Evolutionary conservation across 35 echinoderm and acorn worm species (phyloP).

Genomic region (Holothuria glaberrima): DNA sequence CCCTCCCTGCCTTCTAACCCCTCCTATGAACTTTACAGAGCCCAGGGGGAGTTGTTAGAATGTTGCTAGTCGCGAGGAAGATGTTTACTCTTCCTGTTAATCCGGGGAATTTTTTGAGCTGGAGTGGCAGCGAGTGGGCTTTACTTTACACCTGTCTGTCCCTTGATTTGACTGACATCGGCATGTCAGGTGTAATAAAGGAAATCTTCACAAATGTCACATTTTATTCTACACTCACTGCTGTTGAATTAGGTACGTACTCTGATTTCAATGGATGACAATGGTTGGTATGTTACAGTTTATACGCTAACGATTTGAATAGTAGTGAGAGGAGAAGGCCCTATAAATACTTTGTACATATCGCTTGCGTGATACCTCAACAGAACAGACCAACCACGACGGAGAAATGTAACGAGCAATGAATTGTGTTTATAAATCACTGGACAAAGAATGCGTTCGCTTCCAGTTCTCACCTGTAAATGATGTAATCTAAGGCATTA

Average conservation of each 20-base stretch:
- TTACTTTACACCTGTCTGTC: too few relatives aligned
- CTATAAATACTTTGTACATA: slow-evolving; percentile 7
- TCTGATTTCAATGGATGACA: neutral
- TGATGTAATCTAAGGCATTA: slow-evolving; percentile 33
- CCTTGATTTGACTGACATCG: too few relatives aligned
- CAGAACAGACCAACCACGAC: slow-evolving; percentile 16
- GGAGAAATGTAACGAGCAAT: neutral
- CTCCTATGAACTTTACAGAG: too few relatives aligned
- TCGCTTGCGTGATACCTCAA: slow-evolving; percentile 31
- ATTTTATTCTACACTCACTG: too few relatives aligned
- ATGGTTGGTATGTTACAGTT: slow-evolving; percentile 17
- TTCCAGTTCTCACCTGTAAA: slow-evolving; percentile 16
- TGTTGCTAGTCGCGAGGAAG: too few relatives aligned
- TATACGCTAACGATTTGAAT: slow-evolving; percentile 5
- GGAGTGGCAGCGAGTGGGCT: too few relatives aligned
- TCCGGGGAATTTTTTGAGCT: too few relatives aligned
- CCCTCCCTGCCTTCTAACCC: too few relatives aligned
- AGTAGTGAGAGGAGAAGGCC: neutral
- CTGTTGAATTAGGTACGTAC: neutral
- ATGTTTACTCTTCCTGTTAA: too few relatives aligned
- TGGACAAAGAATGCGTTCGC: neutral
- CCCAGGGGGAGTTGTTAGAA: too few relatives aligned
- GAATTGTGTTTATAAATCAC: neutral
- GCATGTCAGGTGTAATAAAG: too few relatives aligned
- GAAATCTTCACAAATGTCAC: too few relatives aligned